phyloP scores from a whole-genome alignment of 2,113 vertebrate species.

The Phodopus roborovskii region DNA sequence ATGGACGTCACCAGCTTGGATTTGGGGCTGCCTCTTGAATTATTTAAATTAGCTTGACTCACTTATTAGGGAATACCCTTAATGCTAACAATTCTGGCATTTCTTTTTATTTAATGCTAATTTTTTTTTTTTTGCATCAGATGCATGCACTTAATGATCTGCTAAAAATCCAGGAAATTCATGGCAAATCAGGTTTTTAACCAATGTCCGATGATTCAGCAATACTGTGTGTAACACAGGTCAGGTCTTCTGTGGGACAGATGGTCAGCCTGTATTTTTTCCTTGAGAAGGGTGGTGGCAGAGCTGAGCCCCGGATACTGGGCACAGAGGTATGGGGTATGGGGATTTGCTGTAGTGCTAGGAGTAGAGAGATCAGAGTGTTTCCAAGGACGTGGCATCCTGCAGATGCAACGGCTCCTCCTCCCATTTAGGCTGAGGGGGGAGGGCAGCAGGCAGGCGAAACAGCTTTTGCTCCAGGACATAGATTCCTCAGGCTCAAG shows the following conservation, averaged over 20 bases:
- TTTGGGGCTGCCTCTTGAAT: background rate
- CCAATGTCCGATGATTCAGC: background rate
- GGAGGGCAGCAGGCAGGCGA: background rate
- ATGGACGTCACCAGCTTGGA: background rate
- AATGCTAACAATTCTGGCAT: background rate
- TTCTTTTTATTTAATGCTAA: background rate
- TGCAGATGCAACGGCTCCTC: background rate
- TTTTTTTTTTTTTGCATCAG: background rate
- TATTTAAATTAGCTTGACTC: background rate
- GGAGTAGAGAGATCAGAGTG: background rate
- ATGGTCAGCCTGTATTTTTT: background rate
- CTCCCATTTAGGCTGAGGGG: background rate
- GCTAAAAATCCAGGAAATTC: background rate
- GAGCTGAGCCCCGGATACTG: too few species aligned
- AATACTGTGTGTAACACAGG: too few species aligned
- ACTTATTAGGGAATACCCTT: background rate
- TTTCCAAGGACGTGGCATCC: too few species aligned
- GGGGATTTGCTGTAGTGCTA: too few species aligned
- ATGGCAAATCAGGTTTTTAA: background rate
- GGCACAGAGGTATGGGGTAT: too few species aligned
- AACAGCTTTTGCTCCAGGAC: too few species aligned
- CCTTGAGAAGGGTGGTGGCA: background rate
- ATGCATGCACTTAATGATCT: background rate
- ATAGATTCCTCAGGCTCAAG: background rate
- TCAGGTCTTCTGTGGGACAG: background rate